Evolutionary conservation across 2,888 invertebrate species (phyloP), one percentile per base, ranked within the genome.

Genomic region (Drosophila nr. perissopoda): DNA sequence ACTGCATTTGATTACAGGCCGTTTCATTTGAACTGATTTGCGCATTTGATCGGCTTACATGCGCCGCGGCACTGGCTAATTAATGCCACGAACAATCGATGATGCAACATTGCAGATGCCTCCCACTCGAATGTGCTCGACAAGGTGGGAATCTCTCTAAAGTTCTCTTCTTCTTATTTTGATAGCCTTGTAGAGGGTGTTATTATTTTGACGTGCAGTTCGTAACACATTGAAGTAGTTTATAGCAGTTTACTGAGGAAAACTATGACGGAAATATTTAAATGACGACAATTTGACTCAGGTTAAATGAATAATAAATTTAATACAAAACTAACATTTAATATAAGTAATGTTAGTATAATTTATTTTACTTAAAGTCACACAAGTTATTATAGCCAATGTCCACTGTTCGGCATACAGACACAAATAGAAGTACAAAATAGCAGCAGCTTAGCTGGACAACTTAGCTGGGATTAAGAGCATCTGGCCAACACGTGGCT

Each of bases 1-100:
- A 33, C 70, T 76, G 83, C 83, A 82, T 82, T 83, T 83, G 82
- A 83, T 83, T 83, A 77, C 67, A 82, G 74, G 38, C 67, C 38
- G 67, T 66, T 87, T 64, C 64, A 66, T 69, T 76, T 76, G 38
- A 79, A 84, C 64, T 71, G 74, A 76, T 82, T 87, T 69, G 64
- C 52, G 51, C 73, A 68, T 51, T 65, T 66, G 70, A 78, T 73
- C 69, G 68, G 68, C 60, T 79, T 70, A 82, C 76, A 62, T 54
- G 53, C 31, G 34, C 62, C 59, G 49, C 64, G 38, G 53, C 61
- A 73, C 40, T 53, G 42, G 54, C 80, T 66, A 75, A 71, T 86
- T 84, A 77, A 74, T 78, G 34, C 49, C 36, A 45, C 38, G 56
- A 53, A 38, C 52, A 59, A 54, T 27, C 45, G 61, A 33, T 64